Evolutionary conservation across 2,888 invertebrate genomes (phyloP), one percentile per base, ranked within the genome.

Genomic region (Drosophila quasianomalipes): DNA sequence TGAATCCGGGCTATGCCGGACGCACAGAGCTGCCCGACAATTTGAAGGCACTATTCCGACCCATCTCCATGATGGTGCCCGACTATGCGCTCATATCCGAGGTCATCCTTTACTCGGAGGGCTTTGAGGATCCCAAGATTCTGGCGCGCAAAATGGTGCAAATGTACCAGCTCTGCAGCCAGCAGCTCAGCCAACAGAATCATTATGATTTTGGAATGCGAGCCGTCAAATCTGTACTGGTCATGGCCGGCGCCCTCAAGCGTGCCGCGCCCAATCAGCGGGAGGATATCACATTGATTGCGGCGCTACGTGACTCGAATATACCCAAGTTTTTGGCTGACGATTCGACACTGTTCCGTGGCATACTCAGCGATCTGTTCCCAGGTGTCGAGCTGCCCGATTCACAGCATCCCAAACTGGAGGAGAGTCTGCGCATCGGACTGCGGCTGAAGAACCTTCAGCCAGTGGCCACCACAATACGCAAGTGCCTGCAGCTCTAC

Each of bases 141-240:
- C 94, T 98, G n/a, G 97, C 98, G 0, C 96, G 96, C 90, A 98
- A 98, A 93, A 98, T 98, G 97, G 97, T 97, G 0, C 96, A 97
- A 92, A 97, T 98, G 97, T 98, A 98, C 93, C 97, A 97, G 88
- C 94, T 98, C 7, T 97, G 97, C 88, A 97, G 97, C 85, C 98
- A 98, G 91, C 98, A 98, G 92, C 94, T 98, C 2, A 98, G 97
- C 0, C 97, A 98, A 84, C 98, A 98, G 91, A 97, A 98, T 91
- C 98, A 98, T 90, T 98, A 98, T 90, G 98, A 98, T 93, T 98
- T 98, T 89, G 97, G 97, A 44, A 98, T 98, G 98, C 95, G 98
- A 76, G 98, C 98, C 1, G 98, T 98, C 0, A 98, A 98, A 92
- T 98, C 97, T 90, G 98, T 98, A 2, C 94, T 98, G 86, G 97